phyloP scores from a whole-genome alignment of 2,113 vertebrate species.

The Datnioides undecimradiatus region DNA sequence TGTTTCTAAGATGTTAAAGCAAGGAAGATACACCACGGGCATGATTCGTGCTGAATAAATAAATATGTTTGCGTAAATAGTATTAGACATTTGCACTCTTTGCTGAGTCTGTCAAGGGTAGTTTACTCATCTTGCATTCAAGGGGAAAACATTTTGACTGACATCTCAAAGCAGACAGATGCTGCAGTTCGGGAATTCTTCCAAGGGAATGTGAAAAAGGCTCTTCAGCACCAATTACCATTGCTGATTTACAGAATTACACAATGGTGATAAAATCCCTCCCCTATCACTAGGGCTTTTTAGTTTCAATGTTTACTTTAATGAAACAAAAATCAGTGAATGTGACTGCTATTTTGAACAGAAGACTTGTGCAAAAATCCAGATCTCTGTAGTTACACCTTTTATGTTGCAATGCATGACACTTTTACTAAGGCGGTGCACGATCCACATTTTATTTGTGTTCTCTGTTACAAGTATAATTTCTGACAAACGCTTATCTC shows the following conservation, averaged over 20 bases:
- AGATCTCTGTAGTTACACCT: background rate
- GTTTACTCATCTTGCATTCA: slow-evolving; percentile 41
- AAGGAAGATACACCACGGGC: background rate
- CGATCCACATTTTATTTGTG: background rate
- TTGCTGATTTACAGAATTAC: slow-evolving; percentile 22
- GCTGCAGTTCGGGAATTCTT: slow-evolving; percentile 36
- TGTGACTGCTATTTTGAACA: background rate
- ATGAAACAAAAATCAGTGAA: background rate
- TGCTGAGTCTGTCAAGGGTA: slow-evolving; percentile 26
- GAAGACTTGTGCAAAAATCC: background rate
- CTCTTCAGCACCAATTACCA: slow-evolving; percentile 8
- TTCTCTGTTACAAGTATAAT: background rate
- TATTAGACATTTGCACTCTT: slow-evolving; percentile 31
- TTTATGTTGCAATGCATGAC: too few relatives aligned
- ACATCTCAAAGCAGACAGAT: slow-evolving; percentile 44
- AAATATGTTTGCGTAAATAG: background rate
- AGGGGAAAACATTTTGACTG: slow-evolving; percentile 48
- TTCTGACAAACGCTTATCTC: background rate
- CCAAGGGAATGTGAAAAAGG: slow-evolving; percentile 13
- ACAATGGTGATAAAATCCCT: background rate
- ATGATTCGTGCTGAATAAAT: slow-evolving; percentile 5
- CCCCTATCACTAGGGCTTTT: background rate
- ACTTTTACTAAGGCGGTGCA: too few relatives aligned
- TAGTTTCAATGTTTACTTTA: background rate
- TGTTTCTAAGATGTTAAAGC: background rate